These are phyloP conservation scores for Nibea coibor DNA, from an alignment of 2,113 vertebrate species.

Conservation along the genomic window DNA sequence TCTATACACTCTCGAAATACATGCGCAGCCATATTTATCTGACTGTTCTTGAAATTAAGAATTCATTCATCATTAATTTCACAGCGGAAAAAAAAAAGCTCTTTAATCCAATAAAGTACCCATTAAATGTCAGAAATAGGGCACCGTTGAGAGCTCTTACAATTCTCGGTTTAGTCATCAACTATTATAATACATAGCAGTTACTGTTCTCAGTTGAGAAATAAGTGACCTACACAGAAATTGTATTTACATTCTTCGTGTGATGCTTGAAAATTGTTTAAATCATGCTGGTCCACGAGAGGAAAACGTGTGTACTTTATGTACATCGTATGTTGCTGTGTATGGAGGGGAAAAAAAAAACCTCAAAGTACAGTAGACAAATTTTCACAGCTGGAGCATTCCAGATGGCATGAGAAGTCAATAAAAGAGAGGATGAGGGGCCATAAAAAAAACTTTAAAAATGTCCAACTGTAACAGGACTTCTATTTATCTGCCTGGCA, in stretches of 20 bases:
- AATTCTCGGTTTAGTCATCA: constrained; percentile 43
- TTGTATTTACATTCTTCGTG: constrained; percentile 24
- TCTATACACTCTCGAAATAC: background rate
- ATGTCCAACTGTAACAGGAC: constrained; percentile 67
- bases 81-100: background rate
- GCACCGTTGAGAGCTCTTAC: constrained; percentile 39
- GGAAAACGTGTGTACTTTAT: constrained; percentile 16
- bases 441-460: constrained; percentile 70
- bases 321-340: constrained; percentile 4
- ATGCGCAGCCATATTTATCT: constrained; percentile 15
- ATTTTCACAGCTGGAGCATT: constrained; percentile 72
- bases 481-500: constrained; percentile 77
- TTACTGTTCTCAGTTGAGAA: constrained; percentile 47
- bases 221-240: constrained; percentile 44
- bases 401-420: constrained; percentile 78
- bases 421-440: constrained; percentile 74
- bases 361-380: constrained; percentile 58
- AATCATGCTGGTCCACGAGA: constrained; percentile 17
- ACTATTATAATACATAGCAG: constrained; percentile 16
- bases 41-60: constrained; percentile 28
- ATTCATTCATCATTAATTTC: constrained; percentile 25
- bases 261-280: constrained; percentile 32
- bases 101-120: constrained; percentile 47
- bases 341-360: constrained; percentile 48
- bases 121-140: constrained; percentile 52